A percentile compares a stretch with the other conserved stretches of the same genome.
phyloP scores from a whole-genome alignment of 2,113 vertebrate species.

The Bubo bubo region DNA sequence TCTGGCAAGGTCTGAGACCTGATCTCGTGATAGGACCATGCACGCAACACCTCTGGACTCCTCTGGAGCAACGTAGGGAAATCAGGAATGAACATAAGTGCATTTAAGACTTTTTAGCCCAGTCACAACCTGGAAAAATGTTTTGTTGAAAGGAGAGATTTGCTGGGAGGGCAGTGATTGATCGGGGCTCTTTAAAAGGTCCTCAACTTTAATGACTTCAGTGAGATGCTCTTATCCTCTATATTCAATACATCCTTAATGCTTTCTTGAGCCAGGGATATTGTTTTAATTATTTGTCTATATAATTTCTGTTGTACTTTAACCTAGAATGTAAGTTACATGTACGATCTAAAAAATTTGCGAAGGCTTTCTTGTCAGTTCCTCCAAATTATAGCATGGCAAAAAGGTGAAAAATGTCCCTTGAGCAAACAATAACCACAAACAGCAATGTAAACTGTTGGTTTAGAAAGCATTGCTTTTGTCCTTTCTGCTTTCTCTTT shows the following conservation, averaged over 20 bases:
- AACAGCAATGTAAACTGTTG: neutral
- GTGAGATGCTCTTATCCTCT: neutral
- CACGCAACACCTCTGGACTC: neutral
- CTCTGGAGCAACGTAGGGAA: neutral
- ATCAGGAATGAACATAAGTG: neutral
- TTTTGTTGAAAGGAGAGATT: neutral
- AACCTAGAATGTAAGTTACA: neutral
- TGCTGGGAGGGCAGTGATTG: neutral
- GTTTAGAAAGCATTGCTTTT: neutral
- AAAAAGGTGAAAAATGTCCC: neutral
- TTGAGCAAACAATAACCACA: neutral
- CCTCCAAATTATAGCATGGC: neutral
- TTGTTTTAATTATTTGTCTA: neutral
- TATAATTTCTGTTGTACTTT: neutral
- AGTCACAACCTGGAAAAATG: neutral
- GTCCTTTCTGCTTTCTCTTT: conserved; percentile 15
- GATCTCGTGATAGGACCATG: rapidly evolving
- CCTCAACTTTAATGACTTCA: neutral
- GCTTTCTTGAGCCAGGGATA: neutral
- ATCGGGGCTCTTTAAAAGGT: neutral
- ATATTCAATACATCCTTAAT: neutral
- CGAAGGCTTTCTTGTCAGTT: neutral
- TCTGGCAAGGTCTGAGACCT: neutral
- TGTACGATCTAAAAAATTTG: neutral
- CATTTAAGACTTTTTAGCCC: neutral